Evolutionary conservation across 2,888 invertebrate genomes (phyloP).

Genomic region (Apomyelois bistriatella): DNA sequence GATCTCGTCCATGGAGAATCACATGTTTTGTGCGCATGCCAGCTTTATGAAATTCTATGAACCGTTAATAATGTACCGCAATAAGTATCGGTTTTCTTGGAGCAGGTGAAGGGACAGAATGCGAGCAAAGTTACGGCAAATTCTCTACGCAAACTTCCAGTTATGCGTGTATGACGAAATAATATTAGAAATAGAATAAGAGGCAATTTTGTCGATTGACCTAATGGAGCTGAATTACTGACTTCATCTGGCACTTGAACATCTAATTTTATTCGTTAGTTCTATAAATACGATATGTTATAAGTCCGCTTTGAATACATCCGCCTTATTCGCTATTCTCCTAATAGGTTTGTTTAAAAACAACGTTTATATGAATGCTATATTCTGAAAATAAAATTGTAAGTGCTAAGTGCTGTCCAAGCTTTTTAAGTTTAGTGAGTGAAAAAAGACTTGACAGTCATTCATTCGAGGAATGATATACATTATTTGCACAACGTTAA

Average conservation of each 20-base stretch:
- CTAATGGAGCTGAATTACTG: constrained; percentile 8
- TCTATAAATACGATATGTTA: constrained; percentile 3
- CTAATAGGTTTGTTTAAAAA: constrained; percentile 32
- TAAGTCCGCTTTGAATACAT: constrained; percentile 15
- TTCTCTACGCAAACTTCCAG: background rate
- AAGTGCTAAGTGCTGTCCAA: too few relatives aligned
- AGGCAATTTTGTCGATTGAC: constrained; percentile 8
- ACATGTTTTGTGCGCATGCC: background rate
- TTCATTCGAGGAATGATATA: too few relatives aligned
- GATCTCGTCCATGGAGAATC: background rate
- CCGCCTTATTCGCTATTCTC: constrained; percentile 20
- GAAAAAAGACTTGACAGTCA: too few relatives aligned
- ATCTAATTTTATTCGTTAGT: constrained; percentile 7
- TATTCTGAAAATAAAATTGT: too few relatives aligned
- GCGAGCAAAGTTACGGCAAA: background rate
- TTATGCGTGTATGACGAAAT: background rate
- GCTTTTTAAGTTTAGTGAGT: too few relatives aligned
- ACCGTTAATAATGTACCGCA: constrained; percentile 11
- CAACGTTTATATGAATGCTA: constrained; percentile 51
- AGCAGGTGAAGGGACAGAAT: constrained; percentile 11
- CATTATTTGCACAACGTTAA: too few relatives aligned
- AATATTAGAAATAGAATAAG: constrained; percentile 1
- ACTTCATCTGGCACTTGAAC: background rate
- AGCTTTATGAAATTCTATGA: constrained; percentile 1
- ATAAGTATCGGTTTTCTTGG: constrained; percentile 13